phyloP scores from a whole-genome alignment of 2,888 invertebrate species.

The Orgyia antiqua region DNA sequence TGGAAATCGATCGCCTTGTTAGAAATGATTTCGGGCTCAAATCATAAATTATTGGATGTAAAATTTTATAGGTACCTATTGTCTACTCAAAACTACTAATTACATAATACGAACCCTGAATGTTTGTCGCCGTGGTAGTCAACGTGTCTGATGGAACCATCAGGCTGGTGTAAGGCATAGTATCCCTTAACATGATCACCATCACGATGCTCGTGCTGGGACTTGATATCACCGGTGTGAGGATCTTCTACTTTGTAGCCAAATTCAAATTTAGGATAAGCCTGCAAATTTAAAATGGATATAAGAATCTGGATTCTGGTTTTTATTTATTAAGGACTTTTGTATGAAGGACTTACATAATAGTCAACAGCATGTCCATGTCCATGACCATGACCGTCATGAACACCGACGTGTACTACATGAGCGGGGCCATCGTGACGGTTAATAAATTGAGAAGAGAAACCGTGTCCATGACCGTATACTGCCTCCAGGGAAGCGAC shows the following conservation, averaged over 20 bases:
- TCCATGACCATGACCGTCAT: constrained; percentile 40
- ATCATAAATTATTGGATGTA: no score
- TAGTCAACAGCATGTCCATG: constrained; percentile 42
- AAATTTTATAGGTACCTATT: no score
- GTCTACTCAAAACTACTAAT: no score
- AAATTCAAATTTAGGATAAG: constrained; percentile 22
- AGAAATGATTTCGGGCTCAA: no score
- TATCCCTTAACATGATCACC: constrained; percentile 58
- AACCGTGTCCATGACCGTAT: constrained; percentile 50
- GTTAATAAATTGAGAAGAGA: constrained; percentile 55
- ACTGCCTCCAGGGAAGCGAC: constrained; percentile 36
- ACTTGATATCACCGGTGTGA: constrained; percentile 40
- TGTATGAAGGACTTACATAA: constrained; percentile 13
- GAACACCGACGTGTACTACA: constrained; percentile 28
- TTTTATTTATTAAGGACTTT: no score
- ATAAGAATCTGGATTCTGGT: no score
- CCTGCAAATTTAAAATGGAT: constrained; percentile 1
- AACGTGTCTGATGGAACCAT: constrained; percentile 32
- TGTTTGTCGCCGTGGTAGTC: constrained; percentile 1
- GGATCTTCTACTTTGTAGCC: constrained; percentile 45
- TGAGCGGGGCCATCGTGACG: constrained; percentile 50
- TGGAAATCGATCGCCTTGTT: no score
- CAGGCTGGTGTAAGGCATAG: constrained; percentile 61
- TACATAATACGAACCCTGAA: no score
- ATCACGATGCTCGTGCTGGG: constrained; percentile 62